These are phyloP conservation scores for Rotaria macrura DNA, from an alignment of 2,888 invertebrate species.

Conservation along the genomic window DNA sequence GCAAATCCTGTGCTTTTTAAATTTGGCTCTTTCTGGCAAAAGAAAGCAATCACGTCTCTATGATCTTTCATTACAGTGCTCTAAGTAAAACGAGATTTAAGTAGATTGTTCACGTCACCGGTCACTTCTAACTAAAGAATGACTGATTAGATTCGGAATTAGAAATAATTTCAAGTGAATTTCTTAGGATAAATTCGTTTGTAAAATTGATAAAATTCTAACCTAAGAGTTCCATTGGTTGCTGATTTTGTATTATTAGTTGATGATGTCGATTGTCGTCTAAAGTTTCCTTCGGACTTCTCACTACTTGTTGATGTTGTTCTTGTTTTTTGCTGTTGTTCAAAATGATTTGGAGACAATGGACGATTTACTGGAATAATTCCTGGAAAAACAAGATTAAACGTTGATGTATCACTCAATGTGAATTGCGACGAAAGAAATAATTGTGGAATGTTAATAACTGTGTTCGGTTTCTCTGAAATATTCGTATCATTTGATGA, in stretches of 20 bases:
- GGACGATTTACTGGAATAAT: slow-evolving; percentile 38
- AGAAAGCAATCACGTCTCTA: no score
- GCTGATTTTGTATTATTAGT: not conserved
- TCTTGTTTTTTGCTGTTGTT: not conserved
- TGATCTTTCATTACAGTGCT: no score
- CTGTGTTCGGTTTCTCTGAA: not conserved
- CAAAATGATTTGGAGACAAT: not conserved
- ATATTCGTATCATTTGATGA: not conserved
- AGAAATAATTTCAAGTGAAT: no score
- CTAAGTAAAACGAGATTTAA: no score
- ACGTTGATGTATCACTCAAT: slow-evolving; percentile 68
- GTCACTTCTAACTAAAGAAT: no score
- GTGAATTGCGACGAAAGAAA: slow-evolving; percentile 70
- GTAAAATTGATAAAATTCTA: not conserved
- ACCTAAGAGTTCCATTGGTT: not conserved
- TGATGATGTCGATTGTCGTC: not conserved
- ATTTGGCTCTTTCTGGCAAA: no score
- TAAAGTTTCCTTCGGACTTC: not conserved
- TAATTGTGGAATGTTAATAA: slow-evolving; percentile 51
- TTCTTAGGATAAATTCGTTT: no score
- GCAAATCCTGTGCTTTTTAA: no score
- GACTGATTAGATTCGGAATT: no score
- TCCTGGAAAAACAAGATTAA: slow-evolving; percentile 72
- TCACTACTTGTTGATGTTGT: slow-evolving; percentile 14
- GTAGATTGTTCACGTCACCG: no score